Base-by-base conservation (phyloP, 2,888 invertebrate genomes). In the Aphrophora alni region DNA sequence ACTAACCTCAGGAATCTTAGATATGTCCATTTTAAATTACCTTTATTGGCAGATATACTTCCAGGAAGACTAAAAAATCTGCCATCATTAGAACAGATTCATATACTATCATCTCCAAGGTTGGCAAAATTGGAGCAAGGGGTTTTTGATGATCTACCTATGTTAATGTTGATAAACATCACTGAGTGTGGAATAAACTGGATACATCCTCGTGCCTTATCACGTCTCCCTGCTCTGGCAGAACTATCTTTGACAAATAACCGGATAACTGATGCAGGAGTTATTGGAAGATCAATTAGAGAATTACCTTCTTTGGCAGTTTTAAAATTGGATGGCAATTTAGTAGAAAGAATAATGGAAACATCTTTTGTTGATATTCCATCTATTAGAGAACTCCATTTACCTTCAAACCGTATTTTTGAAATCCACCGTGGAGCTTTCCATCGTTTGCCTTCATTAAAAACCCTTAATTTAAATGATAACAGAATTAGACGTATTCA, bases 401-500 rank as follows among this genome's bases (percentile, higher is more conserved):
- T 80, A 17, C 24, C 78, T 7, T 76, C 59, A 24, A 82, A 96
- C 87, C 90, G 92, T 71, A 94, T 96, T 71, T 92, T 92, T 21
- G 93, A 95, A 85, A 91, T 96, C 77, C 92, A 93, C 82, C 93
- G 94, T 85, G 95, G 95, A 0, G 94, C 96, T 1, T 95, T 97
- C 86, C 93, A 96, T 85, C 91, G 95, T 84, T 92, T 95, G 0
- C 94, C 95, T 0, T 91, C 91, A 82, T 87, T 96, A 81, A 92
- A 93, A 85, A 91, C 91, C 21, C 90, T 96, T 17, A 94, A 95
- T 87, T 89, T 97, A 83, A 95, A 95, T 87, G 91, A 93, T 84
- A 97, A 97, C 87, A 90, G 91, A 78, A 92, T 97, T 72, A 91
- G 92, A 77, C 92, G 93, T 85, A 92, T 97, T 76, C 95, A 96